phyloP scores from a whole-genome alignment of 2,797 vertebrate species.

The Crocodylus rhombifer region DNA sequence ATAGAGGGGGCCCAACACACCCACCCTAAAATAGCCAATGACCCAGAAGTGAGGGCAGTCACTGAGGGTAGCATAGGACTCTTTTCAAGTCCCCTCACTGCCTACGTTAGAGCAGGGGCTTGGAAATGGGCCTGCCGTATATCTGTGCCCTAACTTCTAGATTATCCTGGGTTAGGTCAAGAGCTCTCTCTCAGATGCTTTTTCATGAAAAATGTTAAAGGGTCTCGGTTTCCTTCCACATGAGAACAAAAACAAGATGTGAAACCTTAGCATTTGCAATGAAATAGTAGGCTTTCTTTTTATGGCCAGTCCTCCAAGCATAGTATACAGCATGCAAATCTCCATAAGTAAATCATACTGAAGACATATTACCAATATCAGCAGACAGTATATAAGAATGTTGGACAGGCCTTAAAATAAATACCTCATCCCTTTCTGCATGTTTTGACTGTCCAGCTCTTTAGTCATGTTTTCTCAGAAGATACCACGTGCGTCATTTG shows the following conservation, averaged over 20 bases:
- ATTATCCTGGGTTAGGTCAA: too few relatives aligned
- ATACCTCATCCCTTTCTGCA: fast-evolving
- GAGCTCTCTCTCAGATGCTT: too few relatives aligned
- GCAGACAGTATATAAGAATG: neutral
- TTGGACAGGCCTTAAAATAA: neutral
- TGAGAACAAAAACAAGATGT: neutral
- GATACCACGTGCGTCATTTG: conserved; percentile 70
- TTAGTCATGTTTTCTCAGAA: conserved; percentile 79
- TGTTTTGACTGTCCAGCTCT: conserved; percentile 66
- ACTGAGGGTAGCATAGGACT: too few relatives aligned
- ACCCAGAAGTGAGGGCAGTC: too few relatives aligned
- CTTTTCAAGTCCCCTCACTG: too few relatives aligned
- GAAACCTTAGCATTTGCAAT: neutral
- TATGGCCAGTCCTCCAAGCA: neutral
- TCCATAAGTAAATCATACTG: neutral
- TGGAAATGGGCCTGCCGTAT: fast-evolving
- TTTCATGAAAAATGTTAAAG: too few relatives aligned
- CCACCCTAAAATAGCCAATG: too few relatives aligned
- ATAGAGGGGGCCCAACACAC: too few relatives aligned
- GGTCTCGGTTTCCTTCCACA: neutral
- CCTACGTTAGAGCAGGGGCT: too few relatives aligned
- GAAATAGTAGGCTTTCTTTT: neutral
- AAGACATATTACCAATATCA: neutral
- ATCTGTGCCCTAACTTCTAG: too few relatives aligned
- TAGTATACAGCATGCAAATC: neutral